phyloP scores from a whole-genome alignment of 2,888 invertebrate genomes.

The Dryadula phaetusa region DNA sequence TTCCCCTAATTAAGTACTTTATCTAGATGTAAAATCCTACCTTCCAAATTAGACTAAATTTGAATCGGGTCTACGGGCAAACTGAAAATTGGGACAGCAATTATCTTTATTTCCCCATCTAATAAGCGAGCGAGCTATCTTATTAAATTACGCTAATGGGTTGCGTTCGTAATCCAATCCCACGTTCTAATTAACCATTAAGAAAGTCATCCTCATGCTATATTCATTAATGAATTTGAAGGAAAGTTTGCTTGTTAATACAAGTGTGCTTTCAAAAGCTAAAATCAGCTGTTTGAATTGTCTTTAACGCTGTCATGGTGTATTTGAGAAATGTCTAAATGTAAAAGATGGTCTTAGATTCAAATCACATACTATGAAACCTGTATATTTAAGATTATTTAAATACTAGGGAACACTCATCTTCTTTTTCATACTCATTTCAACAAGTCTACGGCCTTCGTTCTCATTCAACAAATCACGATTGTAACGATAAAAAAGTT shows the following conservation, averaged over 20 bases:
- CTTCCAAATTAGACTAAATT: slow-evolving; percentile 18
- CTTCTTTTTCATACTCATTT: too few relatives aligned
- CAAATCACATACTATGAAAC: background rate
- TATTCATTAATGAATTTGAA: slow-evolving; percentile 30
- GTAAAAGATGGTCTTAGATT: background rate
- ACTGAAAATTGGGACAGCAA: slow-evolving; percentile 50
- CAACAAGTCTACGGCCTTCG: too few relatives aligned
- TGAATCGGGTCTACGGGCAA: slow-evolving; percentile 15
- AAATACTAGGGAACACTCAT: too few relatives aligned
- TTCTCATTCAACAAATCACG: too few relatives aligned
- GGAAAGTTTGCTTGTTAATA: slow-evolving; percentile 27
- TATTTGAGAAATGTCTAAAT: background rate
- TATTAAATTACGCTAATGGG: slow-evolving; percentile 76
- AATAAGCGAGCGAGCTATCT: slow-evolving; percentile 61
- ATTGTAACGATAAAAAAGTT: too few relatives aligned
- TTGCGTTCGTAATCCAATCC: slow-evolving; percentile 65
- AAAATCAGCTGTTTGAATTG: slow-evolving; percentile 2
- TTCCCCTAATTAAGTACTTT: slow-evolving; percentile 17
- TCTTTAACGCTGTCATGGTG: background rate
- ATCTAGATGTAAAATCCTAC: slow-evolving; percentile 20
- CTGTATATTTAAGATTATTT: too few relatives aligned
- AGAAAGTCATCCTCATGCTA: slow-evolving; percentile 50
- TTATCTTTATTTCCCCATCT: slow-evolving; percentile 61
- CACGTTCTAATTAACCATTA: slow-evolving; percentile 65
- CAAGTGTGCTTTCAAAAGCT: slow-evolving; percentile 22